A percentile compares a stretch with the other conserved stretches of the same genome.
Evolutionary conservation across 1,140 invertebrate genomes (phyloP).

Genomic region (Euura lappo): DNA sequence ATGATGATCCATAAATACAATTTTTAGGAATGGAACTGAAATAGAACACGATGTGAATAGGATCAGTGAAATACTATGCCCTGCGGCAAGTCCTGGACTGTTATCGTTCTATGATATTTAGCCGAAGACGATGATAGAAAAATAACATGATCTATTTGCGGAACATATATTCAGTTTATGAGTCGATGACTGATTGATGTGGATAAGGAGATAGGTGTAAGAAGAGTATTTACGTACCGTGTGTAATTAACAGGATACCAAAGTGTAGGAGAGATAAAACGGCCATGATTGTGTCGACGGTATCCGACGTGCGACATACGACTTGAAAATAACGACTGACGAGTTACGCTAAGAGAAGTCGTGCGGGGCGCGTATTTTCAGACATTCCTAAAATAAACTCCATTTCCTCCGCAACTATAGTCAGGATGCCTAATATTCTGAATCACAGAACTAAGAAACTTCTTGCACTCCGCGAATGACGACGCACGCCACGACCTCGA

Average conservation of each 20-base stretch:
- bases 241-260: background rate
- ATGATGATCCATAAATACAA: no score
- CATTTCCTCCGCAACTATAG: constrained; percentile 29
- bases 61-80: no score
- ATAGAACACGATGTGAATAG: no score
- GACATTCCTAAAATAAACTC: constrained; percentile 42
- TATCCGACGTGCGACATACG: background rate
- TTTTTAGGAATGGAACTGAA: no score
- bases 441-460: background rate
- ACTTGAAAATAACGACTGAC: constrained; percentile 2
- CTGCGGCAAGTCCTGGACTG: no score
- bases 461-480: background rate
- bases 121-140: no score
- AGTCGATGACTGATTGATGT: no score
- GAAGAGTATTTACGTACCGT: background rate
- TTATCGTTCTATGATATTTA: no score
- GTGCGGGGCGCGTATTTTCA: constrained; percentile 37
- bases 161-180: no score
- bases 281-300: background rate
- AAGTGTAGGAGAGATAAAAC: background rate
- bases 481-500: background rate
- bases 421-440: background rate
- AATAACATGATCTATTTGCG: no score
- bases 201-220: no score
- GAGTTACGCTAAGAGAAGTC: background rate